A percentile compares a stretch with the other conserved stretches of the same genome.
phyloP scores from a whole-genome alignment of 2,888 invertebrate genomes.

The Cynaeus angustus region DNA sequence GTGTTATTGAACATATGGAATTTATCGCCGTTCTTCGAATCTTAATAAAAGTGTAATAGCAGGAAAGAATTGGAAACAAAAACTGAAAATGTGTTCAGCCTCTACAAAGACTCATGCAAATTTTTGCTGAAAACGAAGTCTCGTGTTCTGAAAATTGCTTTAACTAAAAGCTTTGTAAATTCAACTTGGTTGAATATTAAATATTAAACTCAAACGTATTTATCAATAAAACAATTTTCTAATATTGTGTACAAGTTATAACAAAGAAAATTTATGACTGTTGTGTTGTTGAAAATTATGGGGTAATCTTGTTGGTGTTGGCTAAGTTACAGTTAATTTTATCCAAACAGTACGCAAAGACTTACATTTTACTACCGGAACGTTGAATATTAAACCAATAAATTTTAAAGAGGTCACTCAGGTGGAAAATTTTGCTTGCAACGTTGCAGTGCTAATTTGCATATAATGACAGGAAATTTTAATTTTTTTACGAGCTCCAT shows the following conservation, averaged over 20 bases:
- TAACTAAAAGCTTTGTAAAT: slow-evolving; percentile 12
- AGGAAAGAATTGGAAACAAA: too few species aligned
- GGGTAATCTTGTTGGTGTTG: neutral
- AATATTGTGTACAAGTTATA: slow-evolving; percentile 14
- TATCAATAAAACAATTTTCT: slow-evolving; percentile 20
- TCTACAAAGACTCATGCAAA: neutral
- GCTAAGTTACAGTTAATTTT: slow-evolving; percentile 13
- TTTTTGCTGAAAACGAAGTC: neutral
- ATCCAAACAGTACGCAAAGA: neutral
- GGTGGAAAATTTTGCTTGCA: too few species aligned
- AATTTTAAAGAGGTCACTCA: too few species aligned
- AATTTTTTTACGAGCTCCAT: neutral
- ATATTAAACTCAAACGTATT: neutral
- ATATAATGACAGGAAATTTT: neutral
- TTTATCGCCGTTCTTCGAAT: neutral
- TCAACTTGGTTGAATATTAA: neutral
- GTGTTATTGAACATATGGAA: neutral
- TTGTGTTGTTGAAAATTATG: slow-evolving; percentile 11
- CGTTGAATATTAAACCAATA: too few species aligned
- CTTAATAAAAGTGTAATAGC: too few species aligned
- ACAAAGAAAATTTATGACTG: slow-evolving; percentile 7
- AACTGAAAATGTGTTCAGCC: too few species aligned
- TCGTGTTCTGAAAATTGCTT: slow-evolving; percentile 6
- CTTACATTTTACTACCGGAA: neutral
- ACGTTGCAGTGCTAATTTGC: too few species aligned